phyloP scores from a whole-genome alignment of 2,888 invertebrate species.

The Amblyjoppa fuscipennis region DNA sequence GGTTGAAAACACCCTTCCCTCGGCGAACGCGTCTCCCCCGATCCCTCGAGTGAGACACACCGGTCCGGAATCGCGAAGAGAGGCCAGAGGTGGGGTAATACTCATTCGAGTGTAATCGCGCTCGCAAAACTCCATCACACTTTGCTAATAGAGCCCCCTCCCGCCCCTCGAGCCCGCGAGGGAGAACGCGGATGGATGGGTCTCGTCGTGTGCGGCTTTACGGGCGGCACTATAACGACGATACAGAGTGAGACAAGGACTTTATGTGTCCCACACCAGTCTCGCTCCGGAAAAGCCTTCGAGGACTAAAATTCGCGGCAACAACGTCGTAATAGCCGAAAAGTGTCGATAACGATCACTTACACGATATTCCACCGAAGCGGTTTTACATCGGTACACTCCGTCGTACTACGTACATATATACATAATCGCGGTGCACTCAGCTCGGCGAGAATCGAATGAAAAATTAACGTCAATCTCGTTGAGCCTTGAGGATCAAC shows the following conservation, averaged over 20 bases:
- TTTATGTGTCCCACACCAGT: slow-evolving; percentile 19
- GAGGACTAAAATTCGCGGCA: slow-evolving; percentile 21
- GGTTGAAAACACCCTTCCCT: slow-evolving; percentile 76
- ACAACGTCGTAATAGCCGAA: slow-evolving; percentile 73
- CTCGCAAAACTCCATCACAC: slow-evolving; percentile 86
- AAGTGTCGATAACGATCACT: slow-evolving; percentile 74
- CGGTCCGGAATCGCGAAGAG: slow-evolving; percentile 19
- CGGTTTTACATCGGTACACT: background rate
- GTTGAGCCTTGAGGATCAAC: slow-evolving; percentile 41
- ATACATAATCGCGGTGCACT: slow-evolving; percentile 37
- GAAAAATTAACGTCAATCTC: slow-evolving; percentile 66
- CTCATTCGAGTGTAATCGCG: slow-evolving; percentile 86
- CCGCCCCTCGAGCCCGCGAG: slow-evolving; percentile 83
- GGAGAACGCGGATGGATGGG: slow-evolving; percentile 78
- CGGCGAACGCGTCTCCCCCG: slow-evolving; percentile 68
- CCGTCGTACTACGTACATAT: slow-evolving; percentile 5
- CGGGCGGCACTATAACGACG: slow-evolving; percentile 69
- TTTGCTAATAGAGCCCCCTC: slow-evolving; percentile 84
- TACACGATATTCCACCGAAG: slow-evolving; percentile 1
- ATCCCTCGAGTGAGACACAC: slow-evolving; percentile 57
- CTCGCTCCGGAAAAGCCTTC: slow-evolving; percentile 49
- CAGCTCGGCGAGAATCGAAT: slow-evolving; percentile 53
- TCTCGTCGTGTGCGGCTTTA: slow-evolving; percentile 76
- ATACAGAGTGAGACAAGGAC: slow-evolving; percentile 41
- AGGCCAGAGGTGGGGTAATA: slow-evolving; percentile 80